Conservation (phyloP, 1,140 invertebrate species). For the Solenopsis invicta region DNA sequence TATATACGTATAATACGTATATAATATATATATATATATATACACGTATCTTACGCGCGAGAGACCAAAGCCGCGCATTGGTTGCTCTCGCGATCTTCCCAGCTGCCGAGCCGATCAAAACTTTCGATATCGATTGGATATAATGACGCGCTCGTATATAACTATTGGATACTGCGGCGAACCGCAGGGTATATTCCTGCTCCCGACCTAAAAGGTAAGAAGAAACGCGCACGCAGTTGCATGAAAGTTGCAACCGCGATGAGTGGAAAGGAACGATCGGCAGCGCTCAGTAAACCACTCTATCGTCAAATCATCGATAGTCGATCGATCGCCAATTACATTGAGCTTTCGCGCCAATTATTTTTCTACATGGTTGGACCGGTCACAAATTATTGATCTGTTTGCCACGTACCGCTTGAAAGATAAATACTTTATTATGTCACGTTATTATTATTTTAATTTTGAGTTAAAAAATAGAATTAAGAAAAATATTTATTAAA, state of each 20-base stretch:
- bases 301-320: slow-evolving; percentile 13
- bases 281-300: slow-evolving; percentile 11
- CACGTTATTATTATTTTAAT: background rate
- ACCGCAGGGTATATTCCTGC: slow-evolving; percentile 74
- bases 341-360: slow-evolving; percentile 25
- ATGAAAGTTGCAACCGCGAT: slow-evolving; percentile 69
- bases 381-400: slow-evolving; percentile 6
- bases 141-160: slow-evolving; percentile 76
- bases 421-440: slow-evolving; percentile 14
- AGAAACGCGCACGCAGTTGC: slow-evolving; percentile 64
- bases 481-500: background rate
- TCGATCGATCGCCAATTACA: slow-evolving; percentile 35
- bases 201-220: slow-evolving; percentile 70
- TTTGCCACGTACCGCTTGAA: slow-evolving; percentile 8
- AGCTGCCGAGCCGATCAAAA: slow-evolving; percentile 76
- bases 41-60: background rate
- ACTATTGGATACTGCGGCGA: slow-evolving; percentile 81
- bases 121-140: slow-evolving; percentile 80
- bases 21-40: slow-evolving; percentile 14
- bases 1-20: background rate
- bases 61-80: slow-evolving; percentile 13
- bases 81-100: slow-evolving; percentile 68
- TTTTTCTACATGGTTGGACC: slow-evolving; percentile 8
- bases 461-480: background rate
- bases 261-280: slow-evolving; percentile 60